phyloP scores from a whole-genome alignment of 2,113 vertebrate genomes.

The Falcunculus frontatus region DNA sequence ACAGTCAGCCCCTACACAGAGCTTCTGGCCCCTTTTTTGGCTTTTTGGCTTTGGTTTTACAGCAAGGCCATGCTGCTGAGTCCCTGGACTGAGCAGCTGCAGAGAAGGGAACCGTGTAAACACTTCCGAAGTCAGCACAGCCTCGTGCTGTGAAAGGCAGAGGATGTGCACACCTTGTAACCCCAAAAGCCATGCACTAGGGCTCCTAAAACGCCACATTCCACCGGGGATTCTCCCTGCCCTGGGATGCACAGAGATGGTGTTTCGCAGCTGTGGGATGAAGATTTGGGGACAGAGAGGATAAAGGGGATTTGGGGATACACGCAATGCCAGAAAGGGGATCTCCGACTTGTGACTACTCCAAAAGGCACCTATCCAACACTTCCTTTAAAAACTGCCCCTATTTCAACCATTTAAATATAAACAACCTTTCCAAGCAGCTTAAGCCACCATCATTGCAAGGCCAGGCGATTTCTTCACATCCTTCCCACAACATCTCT shows the following conservation, averaged over 20 bases:
- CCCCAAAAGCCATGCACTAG: accelerated
- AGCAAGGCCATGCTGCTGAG: neutral
- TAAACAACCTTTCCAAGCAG: neutral
- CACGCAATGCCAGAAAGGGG: accelerated
- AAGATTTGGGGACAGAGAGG: neutral
- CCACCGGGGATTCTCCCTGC: no score
- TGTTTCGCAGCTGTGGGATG: neutral
- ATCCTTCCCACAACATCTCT: neutral
- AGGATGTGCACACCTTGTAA: accelerated
- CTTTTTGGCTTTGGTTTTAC: neutral
- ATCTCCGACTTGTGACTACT: neutral
- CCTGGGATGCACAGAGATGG: no score
- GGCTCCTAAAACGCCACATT: neutral
- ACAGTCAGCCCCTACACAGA: neutral
- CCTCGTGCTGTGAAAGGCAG: neutral
- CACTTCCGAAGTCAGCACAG: neutral
- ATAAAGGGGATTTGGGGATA: neutral
- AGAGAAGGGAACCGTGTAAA: neutral
- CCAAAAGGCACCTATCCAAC: neutral
- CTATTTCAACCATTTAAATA: neutral
- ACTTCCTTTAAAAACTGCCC: neutral
- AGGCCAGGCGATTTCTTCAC: accelerated
- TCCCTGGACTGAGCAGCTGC: neutral
- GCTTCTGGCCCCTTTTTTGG: neutral
- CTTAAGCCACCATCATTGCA: neutral